Evolutionary conservation across 2,888 invertebrate species (phyloP), one percentile per base, ranked within the genome.

Genomic region (Loripinus fragilis): DNA sequence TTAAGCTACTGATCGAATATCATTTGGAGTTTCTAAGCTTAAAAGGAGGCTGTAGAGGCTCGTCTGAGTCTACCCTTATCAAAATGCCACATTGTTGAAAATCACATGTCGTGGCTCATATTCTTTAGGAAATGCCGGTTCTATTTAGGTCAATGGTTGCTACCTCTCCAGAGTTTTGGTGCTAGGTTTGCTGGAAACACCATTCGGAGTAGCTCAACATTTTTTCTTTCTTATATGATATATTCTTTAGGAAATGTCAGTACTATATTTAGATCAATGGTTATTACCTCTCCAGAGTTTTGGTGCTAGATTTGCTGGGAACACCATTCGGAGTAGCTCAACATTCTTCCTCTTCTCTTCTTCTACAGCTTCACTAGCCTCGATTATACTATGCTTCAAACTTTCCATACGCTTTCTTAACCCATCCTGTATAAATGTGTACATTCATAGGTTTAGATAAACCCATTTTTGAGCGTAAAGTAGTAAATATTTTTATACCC

Each of bases 121-220:
- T n/a, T n/a, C n/a, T n/a, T n/a, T n/a, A n/a, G n/a, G n/a, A n/a
- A n/a, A n/a, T n/a, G n/a, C n/a, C n/a, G n/a, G n/a, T n/a, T n/a
- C n/a, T n/a, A n/a, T n/a, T n/a, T n/a, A n/a, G n/a, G n/a, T n/a
- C n/a, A n/a, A n/a, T 38, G 38, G 5, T 38, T 38, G 5, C 38
- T 38, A 38, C 38, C 38, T 38, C 38, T 5, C 38, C 38, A 38
- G 65, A 98, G 95, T 79, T 97, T 95, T 93, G 97, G 97, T 3
- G 98, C 98, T 87, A 98, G 98, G 92, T 97, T 97, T 41, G 98
- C 97, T 23, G 98, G 98, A 93, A 98, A 98, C 94, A 98, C 98
- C 92, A 98, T 95, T 94, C 98, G 97, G 71, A 98, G 95, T 12
- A 98, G 95, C 88, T 98, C 97, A 90, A 98, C 98, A 92, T 98